These are phyloP conservation scores for Vicugna pacos DNA, from an alignment of 2,113 vertebrate species.

Conservation along the genomic window DNA sequence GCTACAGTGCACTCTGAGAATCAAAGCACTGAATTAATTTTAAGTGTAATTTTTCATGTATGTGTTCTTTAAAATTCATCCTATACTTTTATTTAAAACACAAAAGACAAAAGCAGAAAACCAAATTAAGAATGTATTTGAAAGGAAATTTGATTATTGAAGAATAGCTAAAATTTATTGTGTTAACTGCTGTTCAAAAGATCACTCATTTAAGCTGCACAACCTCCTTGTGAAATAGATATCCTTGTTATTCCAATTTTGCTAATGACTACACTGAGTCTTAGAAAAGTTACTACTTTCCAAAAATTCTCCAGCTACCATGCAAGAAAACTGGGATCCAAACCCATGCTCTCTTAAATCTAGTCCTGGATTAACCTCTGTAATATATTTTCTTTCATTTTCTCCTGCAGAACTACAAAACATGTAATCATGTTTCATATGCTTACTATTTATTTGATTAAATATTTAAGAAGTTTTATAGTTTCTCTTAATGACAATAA, in stretches of 20 bases:
- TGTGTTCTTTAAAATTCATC: not conserved
- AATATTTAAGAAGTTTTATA: conserved; percentile 48
- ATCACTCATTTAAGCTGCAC: not conserved
- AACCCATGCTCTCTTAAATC: not conserved
- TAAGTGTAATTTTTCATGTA: not conserved
- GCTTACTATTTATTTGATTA: not conserved
- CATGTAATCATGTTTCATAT: not conserved
- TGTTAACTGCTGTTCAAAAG: not conserved
- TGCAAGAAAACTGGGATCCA: not conserved
- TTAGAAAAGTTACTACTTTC: not conserved
- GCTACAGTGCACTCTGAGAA: not conserved
- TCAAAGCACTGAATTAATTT: not conserved
- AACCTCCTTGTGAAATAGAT: not conserved
- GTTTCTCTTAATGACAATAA: conserved; percentile 77
- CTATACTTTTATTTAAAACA: not conserved
- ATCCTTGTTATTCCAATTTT: not conserved
- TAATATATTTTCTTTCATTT: not conserved
- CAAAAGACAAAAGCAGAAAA: not conserved
- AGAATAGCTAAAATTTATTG: not conserved
- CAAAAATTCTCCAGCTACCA: not conserved
- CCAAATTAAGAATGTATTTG: not conserved
- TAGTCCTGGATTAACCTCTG: not conserved
- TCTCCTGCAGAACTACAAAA: not conserved
- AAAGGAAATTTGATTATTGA: not conserved
- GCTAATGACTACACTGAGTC: not conserved